Conservation (phyloP, 1,140 invertebrate species). For the Acyrthosiphon pisum region DNA sequence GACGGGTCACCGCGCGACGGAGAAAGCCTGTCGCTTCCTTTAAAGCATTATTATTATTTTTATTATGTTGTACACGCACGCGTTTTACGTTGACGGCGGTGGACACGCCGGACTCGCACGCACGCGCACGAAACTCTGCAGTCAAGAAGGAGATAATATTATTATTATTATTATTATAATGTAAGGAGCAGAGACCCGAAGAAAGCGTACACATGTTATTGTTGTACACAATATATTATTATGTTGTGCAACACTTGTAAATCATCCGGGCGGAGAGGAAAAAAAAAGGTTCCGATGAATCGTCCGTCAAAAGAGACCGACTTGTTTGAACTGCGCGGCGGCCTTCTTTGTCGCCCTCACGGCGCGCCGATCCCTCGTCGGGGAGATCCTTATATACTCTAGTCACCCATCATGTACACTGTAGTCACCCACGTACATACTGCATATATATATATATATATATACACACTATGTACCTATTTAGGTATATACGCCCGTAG, state of each 20-base stretch:
- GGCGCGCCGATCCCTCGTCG: conserved; percentile 20
- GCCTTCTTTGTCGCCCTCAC: conserved; percentile 43
- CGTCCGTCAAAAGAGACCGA: conserved; percentile 47
- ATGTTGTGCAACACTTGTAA: conserved; percentile 55
- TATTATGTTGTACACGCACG: neutral
- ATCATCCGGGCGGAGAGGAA: conserved; percentile 35
- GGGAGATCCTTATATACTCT: neutral
- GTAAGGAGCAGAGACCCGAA: neutral
- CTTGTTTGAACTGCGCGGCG: conserved; percentile 55
- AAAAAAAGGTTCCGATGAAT: conserved; percentile 34
- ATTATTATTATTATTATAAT: neutral
- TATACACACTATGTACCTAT: neutral
- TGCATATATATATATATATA: neutral
- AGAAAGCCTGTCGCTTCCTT: conserved; percentile 34
- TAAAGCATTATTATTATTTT: neutral
- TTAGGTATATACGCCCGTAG: neutral
- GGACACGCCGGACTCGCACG: neutral
- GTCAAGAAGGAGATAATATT: neutral
- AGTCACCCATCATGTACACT: neutral
- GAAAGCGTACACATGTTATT: conserved; percentile 15
- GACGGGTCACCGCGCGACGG: neutral
- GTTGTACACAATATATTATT: conserved; percentile 18
- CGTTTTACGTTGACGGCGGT: neutral
- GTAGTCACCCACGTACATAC: neutral
- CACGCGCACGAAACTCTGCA: neutral